phyloP scores from a whole-genome alignment of 2,797 vertebrate genomes.

The Gephyroberyx darwinii region DNA sequence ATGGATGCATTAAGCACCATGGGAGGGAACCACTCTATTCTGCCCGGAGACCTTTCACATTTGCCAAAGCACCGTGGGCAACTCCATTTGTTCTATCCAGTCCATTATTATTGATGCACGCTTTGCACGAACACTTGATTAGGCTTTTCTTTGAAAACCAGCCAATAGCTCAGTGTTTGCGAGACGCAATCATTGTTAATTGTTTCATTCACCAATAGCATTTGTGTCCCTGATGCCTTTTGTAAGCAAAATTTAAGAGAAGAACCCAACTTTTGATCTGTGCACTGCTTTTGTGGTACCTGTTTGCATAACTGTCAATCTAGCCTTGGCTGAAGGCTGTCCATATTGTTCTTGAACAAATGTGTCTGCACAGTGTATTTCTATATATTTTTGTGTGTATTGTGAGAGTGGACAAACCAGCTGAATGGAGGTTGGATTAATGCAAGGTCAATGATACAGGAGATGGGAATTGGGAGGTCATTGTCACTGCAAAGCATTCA shows the following conservation, averaged over 20 bases:
- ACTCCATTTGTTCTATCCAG: conserved; percentile 35
- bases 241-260: conserved; percentile 8
- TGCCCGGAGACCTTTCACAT: conserved; percentile 21
- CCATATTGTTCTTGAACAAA: conserved; percentile 31
- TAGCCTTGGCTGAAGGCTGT: conserved; percentile 6
- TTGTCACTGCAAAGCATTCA: conserved; percentile 43
- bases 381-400: conserved; percentile 21
- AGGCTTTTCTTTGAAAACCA: too few relatives aligned
- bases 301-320: conserved; percentile 38
- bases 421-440: conserved; percentile 44
- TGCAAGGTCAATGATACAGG: conserved; percentile 36
- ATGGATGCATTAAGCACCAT: conserved; percentile 7
- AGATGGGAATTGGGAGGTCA: conserved; percentile 35
- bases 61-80: conserved; percentile 25
- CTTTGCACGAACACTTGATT: conserved; percentile 23
- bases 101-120: conserved; percentile 29
- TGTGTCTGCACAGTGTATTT: conserved; percentile 5
- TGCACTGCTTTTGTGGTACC: conserved; percentile 13
- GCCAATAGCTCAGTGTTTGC: conserved; percentile 19
- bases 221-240: conserved; percentile 3
- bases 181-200: conserved; percentile 29
- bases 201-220: conserved; percentile 25
- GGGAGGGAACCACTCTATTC: conserved; percentile 7
- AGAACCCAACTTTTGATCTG: conserved; percentile 5
- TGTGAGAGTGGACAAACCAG: neutral